A percentile compares a stretch with the other conserved stretches of the same genome.
These are phyloP conservation scores for Machimus atricapillus DNA, from an alignment of 2,888 invertebrate genomes.

Conservation along the genomic window DNA sequence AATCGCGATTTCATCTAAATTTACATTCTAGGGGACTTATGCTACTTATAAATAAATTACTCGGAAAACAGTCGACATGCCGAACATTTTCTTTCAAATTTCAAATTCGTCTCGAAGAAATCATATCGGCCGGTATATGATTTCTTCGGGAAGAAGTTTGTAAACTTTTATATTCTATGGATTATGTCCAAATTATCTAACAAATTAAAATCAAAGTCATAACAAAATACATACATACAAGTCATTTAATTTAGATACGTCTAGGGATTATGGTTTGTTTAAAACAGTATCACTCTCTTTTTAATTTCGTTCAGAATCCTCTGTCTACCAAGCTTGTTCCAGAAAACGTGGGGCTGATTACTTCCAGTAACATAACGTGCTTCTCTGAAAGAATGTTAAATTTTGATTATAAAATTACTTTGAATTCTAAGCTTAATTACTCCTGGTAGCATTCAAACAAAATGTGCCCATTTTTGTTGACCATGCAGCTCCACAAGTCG, in stretches of 20 bases:
- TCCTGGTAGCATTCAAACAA: constrained; percentile 60
- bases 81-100: not conserved
- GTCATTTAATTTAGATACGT: not conserved
- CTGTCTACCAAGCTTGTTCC: constrained; percentile 62
- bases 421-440: constrained; percentile 50
- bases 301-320: constrained; percentile 59
- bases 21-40: not conserved
- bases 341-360: constrained; percentile 57
- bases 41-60: not conserved
- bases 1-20: constrained; percentile 19
- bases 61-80: not conserved
- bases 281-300: constrained; percentile 27
- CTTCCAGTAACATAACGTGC: constrained; percentile 58
- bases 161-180: not conserved
- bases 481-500: constrained; percentile 58
- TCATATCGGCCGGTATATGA: constrained; percentile 10
- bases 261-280: not conserved
- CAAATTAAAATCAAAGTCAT: not conserved
- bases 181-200: not conserved
- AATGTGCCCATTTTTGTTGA: constrained; percentile 55
- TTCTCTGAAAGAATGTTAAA: constrained; percentile 51
- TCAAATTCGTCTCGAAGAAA: not conserved
- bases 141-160: not conserved
- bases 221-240: not conserved
- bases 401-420: not conserved